Evolutionary conservation across 1,140 invertebrate genomes (phyloP).

Genomic region (Cephus cinctus): DNA sequence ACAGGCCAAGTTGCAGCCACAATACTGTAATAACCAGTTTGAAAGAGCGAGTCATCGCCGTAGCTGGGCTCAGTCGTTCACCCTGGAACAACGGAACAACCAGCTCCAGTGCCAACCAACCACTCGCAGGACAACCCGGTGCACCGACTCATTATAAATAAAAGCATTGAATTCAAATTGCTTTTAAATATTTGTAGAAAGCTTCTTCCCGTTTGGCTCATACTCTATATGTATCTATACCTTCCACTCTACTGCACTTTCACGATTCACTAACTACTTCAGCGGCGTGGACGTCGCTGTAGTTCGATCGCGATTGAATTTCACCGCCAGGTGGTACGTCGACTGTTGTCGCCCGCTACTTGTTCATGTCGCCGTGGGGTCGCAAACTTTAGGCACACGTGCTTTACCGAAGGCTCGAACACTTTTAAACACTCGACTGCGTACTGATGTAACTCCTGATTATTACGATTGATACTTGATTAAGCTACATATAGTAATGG

Average conservation of each 20-base stretch:
- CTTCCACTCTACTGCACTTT: no score
- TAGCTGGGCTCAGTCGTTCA: not conserved
- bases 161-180: slow-evolving; percentile 6
- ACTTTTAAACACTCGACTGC: no score
- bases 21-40: slow-evolving; percentile 7
- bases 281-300: not conserved
- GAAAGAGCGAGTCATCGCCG: slow-evolving; percentile 2
- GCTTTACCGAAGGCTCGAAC: no score
- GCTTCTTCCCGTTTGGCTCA: slow-evolving; percentile 3
- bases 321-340: slow-evolving; percentile 7
- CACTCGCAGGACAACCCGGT: not conserved
- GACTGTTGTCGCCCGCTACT: not conserved
- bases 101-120: no score
- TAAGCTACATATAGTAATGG: no score
- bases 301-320: slow-evolving; percentile 13
- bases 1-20: not conserved
- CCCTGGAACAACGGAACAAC: no score
- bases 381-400: no score
- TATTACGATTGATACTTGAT: no score
- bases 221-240: not conserved
- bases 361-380: not conserved
- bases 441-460: no score
- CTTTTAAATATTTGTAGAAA: slow-evolving; percentile 14
- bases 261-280: no score
- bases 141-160: no score